Percentiles rank a stretch among this genome's conserved stretches.
These are phyloP conservation scores for Enteromius treurensis DNA, from an alignment of 2,797 vertebrate species.

Conservation along the genomic window DNA sequence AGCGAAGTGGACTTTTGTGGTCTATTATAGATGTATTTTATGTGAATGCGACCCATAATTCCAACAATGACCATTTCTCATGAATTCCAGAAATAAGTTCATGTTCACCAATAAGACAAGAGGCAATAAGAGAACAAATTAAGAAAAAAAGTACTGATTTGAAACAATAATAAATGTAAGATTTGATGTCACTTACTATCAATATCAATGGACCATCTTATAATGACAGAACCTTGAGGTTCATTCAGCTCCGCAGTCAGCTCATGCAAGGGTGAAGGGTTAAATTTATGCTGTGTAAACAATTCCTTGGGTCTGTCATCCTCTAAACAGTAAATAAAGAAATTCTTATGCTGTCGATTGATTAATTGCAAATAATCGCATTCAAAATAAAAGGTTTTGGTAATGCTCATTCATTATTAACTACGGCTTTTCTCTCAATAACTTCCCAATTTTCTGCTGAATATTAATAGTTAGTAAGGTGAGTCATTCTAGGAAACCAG, in stretches of 20 bases:
- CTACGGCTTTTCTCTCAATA: too few species aligned
- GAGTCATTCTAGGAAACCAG: too few species aligned
- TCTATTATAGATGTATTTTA: too few species aligned
- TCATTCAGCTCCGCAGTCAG: slow-evolving; percentile 52
- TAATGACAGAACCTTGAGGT: slow-evolving; percentile 64
- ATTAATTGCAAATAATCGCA: too few species aligned
- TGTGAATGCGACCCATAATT: too few species aligned
- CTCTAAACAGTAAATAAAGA: background rate
- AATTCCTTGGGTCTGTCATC: slow-evolving; percentile 50
- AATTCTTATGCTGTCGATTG: too few species aligned
- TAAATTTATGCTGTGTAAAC: rapidly evolving
- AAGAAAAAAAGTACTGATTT: background rate
- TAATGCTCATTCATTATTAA: too few species aligned
- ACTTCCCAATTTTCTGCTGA: too few species aligned
- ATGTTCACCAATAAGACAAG: background rate
- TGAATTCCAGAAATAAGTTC: background rate
- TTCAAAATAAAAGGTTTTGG: too few species aligned
- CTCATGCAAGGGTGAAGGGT: slow-evolving; percentile 67
- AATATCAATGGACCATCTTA: slow-evolving; percentile 80
- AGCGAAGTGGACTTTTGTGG: too few species aligned
- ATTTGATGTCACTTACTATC: slow-evolving; percentile 72
- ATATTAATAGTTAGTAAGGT: too few species aligned
- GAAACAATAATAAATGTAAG: background rate
- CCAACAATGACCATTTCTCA: background rate
- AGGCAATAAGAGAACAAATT: background rate